Percentiles rank a stretch among this genome's conserved stretches.
These are phyloP conservation scores for Alethe diademata DNA, from an alignment of 2,113 vertebrate genomes.

Conservation along the genomic window DNA sequence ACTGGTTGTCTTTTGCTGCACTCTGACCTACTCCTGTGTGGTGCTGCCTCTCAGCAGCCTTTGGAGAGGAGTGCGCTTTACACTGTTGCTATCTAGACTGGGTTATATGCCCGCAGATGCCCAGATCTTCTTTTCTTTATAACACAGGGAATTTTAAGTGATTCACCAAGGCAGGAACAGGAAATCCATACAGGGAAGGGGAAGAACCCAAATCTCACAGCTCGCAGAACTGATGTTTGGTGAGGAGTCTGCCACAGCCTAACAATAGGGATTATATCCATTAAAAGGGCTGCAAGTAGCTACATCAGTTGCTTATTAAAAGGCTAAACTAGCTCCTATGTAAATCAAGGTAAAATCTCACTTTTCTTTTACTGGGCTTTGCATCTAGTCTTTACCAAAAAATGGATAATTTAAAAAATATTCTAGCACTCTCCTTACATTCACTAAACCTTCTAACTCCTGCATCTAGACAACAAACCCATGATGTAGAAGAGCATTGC, in stretches of 20 bases:
- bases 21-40: background rate
- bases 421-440: background rate
- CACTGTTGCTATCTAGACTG: background rate
- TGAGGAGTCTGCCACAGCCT: background rate
- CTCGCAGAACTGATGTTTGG: background rate
- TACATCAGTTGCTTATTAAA: constrained; percentile 5
- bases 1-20: fast-evolving
- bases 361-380: background rate
- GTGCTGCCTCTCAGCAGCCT: background rate
- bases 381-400: background rate
- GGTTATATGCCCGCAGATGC: background rate
- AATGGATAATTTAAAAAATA: background rate
- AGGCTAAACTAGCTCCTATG: background rate
- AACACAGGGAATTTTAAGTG: background rate
- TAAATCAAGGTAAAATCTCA: constrained; percentile 5
- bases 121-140: background rate
- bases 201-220: background rate
- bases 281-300: background rate
- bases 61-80: background rate
- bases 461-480: background rate
- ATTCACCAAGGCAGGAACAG: background rate
- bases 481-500: background rate
- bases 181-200: background rate
- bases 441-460: background rate
- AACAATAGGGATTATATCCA: background rate